Base-by-base conservation (phyloP, 2,113 vertebrate species). In the Carollia perspicillata region DNA sequence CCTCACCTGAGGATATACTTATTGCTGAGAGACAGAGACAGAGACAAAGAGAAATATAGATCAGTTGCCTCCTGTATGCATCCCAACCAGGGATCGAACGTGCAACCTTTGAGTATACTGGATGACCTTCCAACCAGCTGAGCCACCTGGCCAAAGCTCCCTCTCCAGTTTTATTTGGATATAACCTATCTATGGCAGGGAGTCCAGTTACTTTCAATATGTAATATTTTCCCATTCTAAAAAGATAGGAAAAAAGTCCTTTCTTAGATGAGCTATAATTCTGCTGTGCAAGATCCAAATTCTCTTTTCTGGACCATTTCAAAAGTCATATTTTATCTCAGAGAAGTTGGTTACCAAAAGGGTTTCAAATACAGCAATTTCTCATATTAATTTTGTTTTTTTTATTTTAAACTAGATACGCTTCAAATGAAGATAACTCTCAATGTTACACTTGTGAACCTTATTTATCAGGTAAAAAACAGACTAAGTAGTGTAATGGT, bases 201-300 rank as follows among this genome's bases (percentile, higher is more conserved):
- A 47, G 18, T 10, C 4, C 33, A 83, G 89, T 53, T 63, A 37
- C 1, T 3, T 10, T 37, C 53, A 49, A 30, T 30, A 33, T 20
- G 22, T 94, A 86, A 55, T 78, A 75, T 40, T 80, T 93, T 87
- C 90, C 81, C 75, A 69, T 81, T 89, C 84, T 26, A 69, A 78
- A 44, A 60, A 53, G 9, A 83, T 17, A 22, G 44, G 28, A 40
- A 44, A 5, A 35, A 71, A 23, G 7, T 71, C 44, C 14, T 74
- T 85, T 66, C 26, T 58, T 42, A 75, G 26, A 6, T 42, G 22
- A 66, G 60, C 74, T 83, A 65, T 84, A n/a, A 44, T 55, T 37
- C 20, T 33, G n/a, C 17, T 17, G 8, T 49, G 18, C 16, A 79
- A 90, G 33, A 75, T 49, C 80, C 65, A 63, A 66, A 84, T 60